Conservation (phyloP, 2,797 vertebrate genomes). For the Crocodylus rhombifer region DNA sequence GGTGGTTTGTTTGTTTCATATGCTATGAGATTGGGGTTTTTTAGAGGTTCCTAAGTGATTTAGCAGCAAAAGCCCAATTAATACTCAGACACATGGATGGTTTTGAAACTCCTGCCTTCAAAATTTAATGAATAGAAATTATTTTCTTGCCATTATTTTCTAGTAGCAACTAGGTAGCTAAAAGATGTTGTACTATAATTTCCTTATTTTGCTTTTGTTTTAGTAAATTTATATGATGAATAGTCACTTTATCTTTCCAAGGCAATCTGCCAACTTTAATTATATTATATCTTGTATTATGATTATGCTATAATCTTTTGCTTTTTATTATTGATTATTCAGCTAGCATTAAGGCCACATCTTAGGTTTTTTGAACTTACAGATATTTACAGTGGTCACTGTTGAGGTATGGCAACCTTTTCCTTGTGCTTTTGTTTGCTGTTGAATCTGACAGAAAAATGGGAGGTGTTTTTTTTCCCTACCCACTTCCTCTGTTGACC, state of each 20-base stretch:
- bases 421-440: background rate
- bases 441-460: background rate
- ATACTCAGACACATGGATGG: rapidly evolving
- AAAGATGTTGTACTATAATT: no score
- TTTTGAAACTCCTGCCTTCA: background rate
- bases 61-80: background rate
- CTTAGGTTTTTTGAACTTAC: background rate
- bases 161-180: background rate
- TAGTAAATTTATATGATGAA: background rate
- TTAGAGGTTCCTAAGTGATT: background rate
- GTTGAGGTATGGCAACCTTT: rapidly evolving
- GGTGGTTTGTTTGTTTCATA: background rate
- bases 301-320: background rate
- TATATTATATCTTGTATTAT: background rate
- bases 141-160: background rate
- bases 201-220: no score
- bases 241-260: background rate
- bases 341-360: background rate
- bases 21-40: background rate
- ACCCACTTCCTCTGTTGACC: background rate
- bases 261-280: background rate
- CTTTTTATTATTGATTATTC: background rate
- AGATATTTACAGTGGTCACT: background rate
- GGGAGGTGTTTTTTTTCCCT: rapidly evolving
- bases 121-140: background rate